Percentiles rank a stretch among this genome's conserved stretches.
Evolutionary conservation across 1,140 invertebrate species (phyloP).

Genomic region (Hypsibius dujardini): DNA sequence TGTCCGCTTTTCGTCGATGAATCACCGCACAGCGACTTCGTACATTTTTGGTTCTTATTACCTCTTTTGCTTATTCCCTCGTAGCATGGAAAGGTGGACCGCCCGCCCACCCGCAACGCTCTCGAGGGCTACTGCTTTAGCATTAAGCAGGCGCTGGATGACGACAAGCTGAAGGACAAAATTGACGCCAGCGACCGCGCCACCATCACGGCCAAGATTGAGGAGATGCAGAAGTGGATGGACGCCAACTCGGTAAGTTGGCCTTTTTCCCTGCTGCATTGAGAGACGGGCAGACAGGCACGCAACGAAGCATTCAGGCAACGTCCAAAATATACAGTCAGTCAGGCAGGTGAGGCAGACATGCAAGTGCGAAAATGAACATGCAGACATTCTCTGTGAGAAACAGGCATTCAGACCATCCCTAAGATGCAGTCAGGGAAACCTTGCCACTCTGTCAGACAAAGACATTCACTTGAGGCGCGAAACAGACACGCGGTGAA

Average conservation of each 20-base stretch:
- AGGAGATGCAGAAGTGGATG: conserved; percentile 80
- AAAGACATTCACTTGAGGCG: no score
- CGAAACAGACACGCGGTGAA: no score
- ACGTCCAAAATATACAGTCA: background rate
- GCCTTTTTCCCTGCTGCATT: background rate
- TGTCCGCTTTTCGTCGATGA: no score
- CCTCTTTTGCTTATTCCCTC: conserved; percentile 27
- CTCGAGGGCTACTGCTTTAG: conserved; percentile 89
- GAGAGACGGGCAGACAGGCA: no score
- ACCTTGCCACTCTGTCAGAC: no score
- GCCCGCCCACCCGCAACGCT: conserved; percentile 63
- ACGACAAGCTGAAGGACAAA: conserved; percentile 45
- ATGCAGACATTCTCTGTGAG: no score
- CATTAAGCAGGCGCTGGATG: conserved; percentile 68
- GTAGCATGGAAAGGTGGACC: conserved; percentile 40
- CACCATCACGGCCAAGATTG: conserved; percentile 69
- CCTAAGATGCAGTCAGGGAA: no score
- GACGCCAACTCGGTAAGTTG: conserved; percentile 71
- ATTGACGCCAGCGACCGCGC: conserved; percentile 66
- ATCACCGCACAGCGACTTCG: conserved; percentile 26
- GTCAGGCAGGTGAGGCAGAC: no score
- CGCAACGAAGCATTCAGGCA: background rate
- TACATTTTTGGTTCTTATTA: conserved; percentile 29
- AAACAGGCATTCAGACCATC: no score
- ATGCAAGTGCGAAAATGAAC: no score